Evolutionary conservation across 2,797 vertebrate genomes (phyloP).

Genomic region (Gobionotothen gibberifrons): DNA sequence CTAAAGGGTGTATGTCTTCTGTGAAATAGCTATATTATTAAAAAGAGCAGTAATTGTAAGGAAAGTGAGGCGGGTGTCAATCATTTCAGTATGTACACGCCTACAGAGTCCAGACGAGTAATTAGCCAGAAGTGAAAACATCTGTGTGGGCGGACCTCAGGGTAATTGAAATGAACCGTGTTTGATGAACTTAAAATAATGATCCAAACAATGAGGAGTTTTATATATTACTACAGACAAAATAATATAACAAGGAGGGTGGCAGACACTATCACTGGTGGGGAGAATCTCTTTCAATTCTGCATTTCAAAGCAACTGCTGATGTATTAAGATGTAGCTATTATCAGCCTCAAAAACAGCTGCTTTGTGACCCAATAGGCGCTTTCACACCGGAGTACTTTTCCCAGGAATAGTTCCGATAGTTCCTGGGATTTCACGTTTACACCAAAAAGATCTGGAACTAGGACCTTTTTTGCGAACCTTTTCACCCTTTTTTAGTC

Average conservation of each 20-base stretch:
- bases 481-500: too few species aligned
- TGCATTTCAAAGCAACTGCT: not conserved
- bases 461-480: too few species aligned
- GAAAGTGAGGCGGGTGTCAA: not conserved
- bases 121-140: not conserved
- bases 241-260: not conserved
- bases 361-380: too few species aligned
- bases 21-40: too few species aligned
- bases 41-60: too few species aligned
- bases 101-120: not conserved
- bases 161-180: not conserved
- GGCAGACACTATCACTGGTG: too few species aligned
- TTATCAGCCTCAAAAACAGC: not conserved
- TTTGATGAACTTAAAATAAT: not conserved
- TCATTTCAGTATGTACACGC: not conserved
- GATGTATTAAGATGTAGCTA: not conserved
- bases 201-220: not conserved
- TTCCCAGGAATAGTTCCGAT: too few species aligned
- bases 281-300: not conserved
- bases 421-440: too few species aligned
- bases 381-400: too few species aligned
- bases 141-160: not conserved
- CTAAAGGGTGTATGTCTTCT: too few species aligned
- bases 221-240: not conserved
- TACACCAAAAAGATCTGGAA: too few species aligned